Percentiles rank a stretch among this genome's conserved stretches.
Conservation (phyloP, 2,888 invertebrate species). For the Cartodere bifasciata region DNA sequence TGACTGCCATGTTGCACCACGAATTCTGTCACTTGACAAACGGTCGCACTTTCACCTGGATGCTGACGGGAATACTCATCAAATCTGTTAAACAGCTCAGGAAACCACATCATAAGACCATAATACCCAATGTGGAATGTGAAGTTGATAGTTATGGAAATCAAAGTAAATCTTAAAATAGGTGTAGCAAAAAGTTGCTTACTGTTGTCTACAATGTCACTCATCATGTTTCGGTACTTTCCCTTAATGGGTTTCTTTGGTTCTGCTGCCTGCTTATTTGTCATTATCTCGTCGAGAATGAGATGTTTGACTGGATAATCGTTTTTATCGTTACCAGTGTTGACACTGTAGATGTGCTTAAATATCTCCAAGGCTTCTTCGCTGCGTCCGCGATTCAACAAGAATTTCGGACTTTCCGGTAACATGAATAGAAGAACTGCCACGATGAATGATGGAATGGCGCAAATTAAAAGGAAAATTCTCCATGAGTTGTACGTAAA, state of each 20-base stretch:
- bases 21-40: constrained; percentile 66
- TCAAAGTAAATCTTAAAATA: constrained; percentile 68
- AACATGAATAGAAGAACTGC: constrained; percentile 68
- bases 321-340: constrained; percentile 62
- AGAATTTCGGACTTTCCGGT: constrained; percentile 86
- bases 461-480: constrained; percentile 78
- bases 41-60: constrained; percentile 52
- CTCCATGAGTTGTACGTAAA: constrained; percentile 88
- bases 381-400: constrained; percentile 64
- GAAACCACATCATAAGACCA: constrained; percentile 96
- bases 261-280: constrained; percentile 23
- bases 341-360: constrained; percentile 66
- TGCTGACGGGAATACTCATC: constrained; percentile 63
- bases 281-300: constrained; percentile 41
- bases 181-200: constrained; percentile 69
- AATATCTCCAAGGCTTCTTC: constrained; percentile 75
- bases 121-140: constrained; percentile 93
- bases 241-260: constrained; percentile 44
- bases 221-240: constrained; percentile 59
- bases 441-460: constrained; percentile 78
- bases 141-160: constrained; percentile 82
- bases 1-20: constrained; percentile 55
- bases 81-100: constrained; percentile 83
- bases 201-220: constrained; percentile 69
- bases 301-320: constrained; percentile 66